Percentiles rank a stretch among this genome's conserved stretches.
Evolutionary conservation across 2,888 invertebrate genomes (phyloP).

Genomic region (Folsomia candida): DNA sequence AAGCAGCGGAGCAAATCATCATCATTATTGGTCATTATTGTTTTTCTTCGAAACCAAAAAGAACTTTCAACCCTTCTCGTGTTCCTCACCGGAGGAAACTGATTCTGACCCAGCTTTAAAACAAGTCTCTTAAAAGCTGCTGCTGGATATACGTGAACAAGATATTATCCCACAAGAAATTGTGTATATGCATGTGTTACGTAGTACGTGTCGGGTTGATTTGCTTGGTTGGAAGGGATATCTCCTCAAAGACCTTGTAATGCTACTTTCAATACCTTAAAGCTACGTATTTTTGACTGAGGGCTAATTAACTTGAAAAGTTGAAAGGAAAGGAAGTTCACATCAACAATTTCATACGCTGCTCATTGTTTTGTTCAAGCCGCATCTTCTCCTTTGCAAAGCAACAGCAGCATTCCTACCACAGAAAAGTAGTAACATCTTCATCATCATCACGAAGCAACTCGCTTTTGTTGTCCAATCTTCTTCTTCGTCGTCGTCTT

Average conservation of each 20-base stretch:
- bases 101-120: not conserved
- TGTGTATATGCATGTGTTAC: not conserved
- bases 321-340: conserved; percentile 45
- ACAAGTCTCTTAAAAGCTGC: not conserved
- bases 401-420: conserved; percentile 7
- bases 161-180: conserved; percentile 1
- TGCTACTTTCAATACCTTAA: conserved; percentile 8
- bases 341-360: conserved; percentile 46
- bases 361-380: conserved; percentile 32
- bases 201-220: not conserved
- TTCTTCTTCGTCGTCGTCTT: too few relatives aligned
- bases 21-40: conserved; percentile 48
- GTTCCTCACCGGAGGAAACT: conserved; percentile 1
- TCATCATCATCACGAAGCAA: conserved; percentile 11
- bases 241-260: conserved; percentile 13
- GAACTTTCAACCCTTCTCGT: conserved; percentile 18
- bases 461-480: not conserved
- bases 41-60: conserved; percentile 28
- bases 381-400: conserved; percentile 4
- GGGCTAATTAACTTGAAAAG: conserved; percentile 43
- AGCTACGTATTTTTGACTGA: conserved; percentile 15
- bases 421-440: conserved; percentile 19
- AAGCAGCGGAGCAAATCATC: conserved; percentile 45
- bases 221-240: not conserved
- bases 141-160: not conserved